These are phyloP conservation scores for Etheostoma nigrum DNA, from an alignment of 2,797 vertebrate genomes.

Conservation along the genomic window DNA sequence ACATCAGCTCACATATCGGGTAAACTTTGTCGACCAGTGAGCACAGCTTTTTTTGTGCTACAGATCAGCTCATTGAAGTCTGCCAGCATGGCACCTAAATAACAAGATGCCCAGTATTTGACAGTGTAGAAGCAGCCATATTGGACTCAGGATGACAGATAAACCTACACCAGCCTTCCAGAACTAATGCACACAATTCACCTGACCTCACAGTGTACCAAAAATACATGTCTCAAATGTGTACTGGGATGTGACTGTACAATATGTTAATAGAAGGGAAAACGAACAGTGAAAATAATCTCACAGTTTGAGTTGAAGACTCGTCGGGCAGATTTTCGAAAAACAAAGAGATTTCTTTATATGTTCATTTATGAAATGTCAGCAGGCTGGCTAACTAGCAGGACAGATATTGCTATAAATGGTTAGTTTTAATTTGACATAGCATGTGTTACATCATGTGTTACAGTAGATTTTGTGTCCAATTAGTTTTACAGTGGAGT, in stretches of 20 bases:
- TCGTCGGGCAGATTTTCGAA: constrained; percentile 6
- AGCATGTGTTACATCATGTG: background rate
- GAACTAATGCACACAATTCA: constrained; percentile 56
- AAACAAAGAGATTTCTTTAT: constrained; percentile 25
- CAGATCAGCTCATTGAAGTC: constrained; percentile 37
- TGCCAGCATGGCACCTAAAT: constrained; percentile 28
- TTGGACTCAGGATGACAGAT: constrained; percentile 56
- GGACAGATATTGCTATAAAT: background rate
- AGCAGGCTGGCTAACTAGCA: constrained; percentile 60
- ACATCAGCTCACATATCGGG: constrained; percentile 92
- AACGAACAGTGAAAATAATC: constrained; percentile 46
- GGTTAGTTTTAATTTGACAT: background rate
- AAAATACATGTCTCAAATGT: constrained; percentile 47
- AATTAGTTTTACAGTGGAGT: background rate
- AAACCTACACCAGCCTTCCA: constrained; percentile 50
- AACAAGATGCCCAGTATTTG: constrained; percentile 52
- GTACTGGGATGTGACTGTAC: constrained; percentile 37
- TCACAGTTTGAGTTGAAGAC: constrained; percentile 61
- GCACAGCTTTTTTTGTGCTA: constrained; percentile 41
- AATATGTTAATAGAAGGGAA: constrained; percentile 36
- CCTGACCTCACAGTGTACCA: constrained; percentile 61
- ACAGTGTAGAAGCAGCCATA: constrained; percentile 58
- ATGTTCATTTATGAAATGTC: constrained; percentile 42
- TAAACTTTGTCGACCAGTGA: constrained; percentile 93
- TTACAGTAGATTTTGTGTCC: background rate